phyloP scores from a whole-genome alignment of 2,113 vertebrate species.

The Fregata magnificens region DNA sequence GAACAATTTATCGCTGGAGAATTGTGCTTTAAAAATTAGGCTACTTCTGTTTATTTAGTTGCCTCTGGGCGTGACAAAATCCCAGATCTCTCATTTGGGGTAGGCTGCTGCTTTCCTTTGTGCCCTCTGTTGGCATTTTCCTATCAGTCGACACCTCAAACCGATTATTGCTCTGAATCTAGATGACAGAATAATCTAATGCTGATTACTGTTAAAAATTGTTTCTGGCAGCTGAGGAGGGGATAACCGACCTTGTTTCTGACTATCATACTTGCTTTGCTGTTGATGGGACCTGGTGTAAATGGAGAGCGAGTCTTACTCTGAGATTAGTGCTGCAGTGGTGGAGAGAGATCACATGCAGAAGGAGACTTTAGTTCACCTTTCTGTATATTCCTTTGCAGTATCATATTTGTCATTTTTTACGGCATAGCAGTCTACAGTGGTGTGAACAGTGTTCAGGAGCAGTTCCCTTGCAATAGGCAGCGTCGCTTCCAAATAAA shows the following conservation, averaged over 20 bases:
- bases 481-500: not conserved
- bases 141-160: constrained; percentile 69
- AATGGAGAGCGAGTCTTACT: not conserved
- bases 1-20: not conserved
- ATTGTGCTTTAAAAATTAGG: not conserved
- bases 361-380: not conserved
- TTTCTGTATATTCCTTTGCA: not conserved
- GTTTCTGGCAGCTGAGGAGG: constrained; percentile 61
- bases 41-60: not conserved
- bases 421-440: not conserved
- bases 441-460: not conserved
- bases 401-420: not conserved
- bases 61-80: not conserved
- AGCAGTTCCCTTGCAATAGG: not conserved
- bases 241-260: constrained; percentile 55
- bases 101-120: constrained; percentile 30
- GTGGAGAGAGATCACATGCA: not conserved
- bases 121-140: constrained; percentile 71
- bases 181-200: constrained; percentile 80
- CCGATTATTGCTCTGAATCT: constrained; percentile 74
- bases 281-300: constrained; percentile 36
- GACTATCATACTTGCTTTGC: constrained; percentile 63
- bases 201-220: constrained; percentile 76
- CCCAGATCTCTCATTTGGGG: not conserved
- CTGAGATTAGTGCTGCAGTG: constrained; percentile 7